Base-by-base conservation (phyloP, 1,140 invertebrate species). In the Heliothis virescens region DNA sequence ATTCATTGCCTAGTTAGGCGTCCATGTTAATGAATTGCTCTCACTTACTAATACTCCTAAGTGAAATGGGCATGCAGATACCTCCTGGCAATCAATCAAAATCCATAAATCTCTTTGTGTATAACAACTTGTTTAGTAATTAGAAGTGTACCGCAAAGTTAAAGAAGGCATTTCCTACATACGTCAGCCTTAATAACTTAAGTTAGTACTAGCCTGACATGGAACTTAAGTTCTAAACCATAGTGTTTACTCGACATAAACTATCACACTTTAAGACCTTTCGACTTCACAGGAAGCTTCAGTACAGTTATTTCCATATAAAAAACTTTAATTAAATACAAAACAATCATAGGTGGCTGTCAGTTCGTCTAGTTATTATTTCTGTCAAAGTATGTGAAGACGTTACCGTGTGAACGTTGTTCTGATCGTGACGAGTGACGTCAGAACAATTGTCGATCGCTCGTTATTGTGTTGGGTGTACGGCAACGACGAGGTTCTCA, bases 361-460 rank as follows among this genome's bases (percentile, higher is more conserved):
- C 74, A 76, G 73, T 75, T 75, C 60, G 60, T 76, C 74, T 76
- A 65, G 59, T 81, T 84, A 84, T 86, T 85, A 82, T 81, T 79
- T 79, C 78, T 83, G 82, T 83, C 81, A 79, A 80, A 80, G 82
- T 76, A 76, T 65, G 74, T 62, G 74, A 87, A 85, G 77, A 81
- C 48, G 53, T 86, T 84, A 82, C 82, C 90, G 90, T 91, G 90
- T 90, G 90, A 91, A 90, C 84, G 79, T 85, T 57, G 63, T 72
- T 76, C 71, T 83, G 79, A 89, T 88, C 89, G 87, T 88, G 89
- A 87, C 83, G 84, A 85, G 84, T 85, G 77, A 90, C 85, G 88
- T 85, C 87, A 87, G 78, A 83, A 85, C 87, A 87, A 86, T 89
- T 90, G 89, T 89, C 87, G 85, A 87, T 90, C 82, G 79, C 76